Base-by-base conservation (phyloP, 1,140 invertebrate genomes). In the Hylaeus volcanicus region DNA sequence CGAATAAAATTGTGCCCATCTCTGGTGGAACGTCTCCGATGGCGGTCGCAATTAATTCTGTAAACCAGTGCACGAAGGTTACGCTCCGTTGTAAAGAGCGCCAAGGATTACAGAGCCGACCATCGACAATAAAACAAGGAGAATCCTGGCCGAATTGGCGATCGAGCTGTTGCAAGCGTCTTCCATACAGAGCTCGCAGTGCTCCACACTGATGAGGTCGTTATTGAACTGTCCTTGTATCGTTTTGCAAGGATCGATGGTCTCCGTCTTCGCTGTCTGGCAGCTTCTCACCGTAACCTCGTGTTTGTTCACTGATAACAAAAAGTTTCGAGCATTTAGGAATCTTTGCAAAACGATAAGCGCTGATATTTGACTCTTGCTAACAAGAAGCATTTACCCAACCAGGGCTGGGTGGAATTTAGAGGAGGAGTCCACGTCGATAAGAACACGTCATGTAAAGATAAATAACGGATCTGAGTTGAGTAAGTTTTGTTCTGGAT, bases 131-230 rank as follows among this genome's bases (percentile, higher is more conserved):
- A 89, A n/a, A 9, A 82, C 74, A 4, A 88, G 8, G 3, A 85
- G 60, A 15, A 87, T 86, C 65, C 79, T 63, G 0, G 90, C 74
- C 9, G 86, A 83, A 8, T 74, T 0, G 8, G 14, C 12, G 15
- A 48, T 71, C 0, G 86, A 74, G 8, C 86, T 80, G 45, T 93
- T 93, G 81, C 92, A 93, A 41, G 79, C 85, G 1, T 93, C 90
- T 6, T 75, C 72, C 3, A 69, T 60, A 71, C 92, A 93, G 0
- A 91, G 68, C 0, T 65, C 75, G 74, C 92, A 93, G 45, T 58
- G 81, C 39, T 87, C 66, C 53, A 91, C 68, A 1, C 11, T 70
- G 12, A 11, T 65, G 0, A 48, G 15, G 58, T 66, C 9, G 9
- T 45, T 48, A 11, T 80, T 69, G n/a, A 85, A 41, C 63, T 88